Evolutionary conservation across 2,888 invertebrate genomes (phyloP).

Genomic region (Keiferia lycopersicella): DNA sequence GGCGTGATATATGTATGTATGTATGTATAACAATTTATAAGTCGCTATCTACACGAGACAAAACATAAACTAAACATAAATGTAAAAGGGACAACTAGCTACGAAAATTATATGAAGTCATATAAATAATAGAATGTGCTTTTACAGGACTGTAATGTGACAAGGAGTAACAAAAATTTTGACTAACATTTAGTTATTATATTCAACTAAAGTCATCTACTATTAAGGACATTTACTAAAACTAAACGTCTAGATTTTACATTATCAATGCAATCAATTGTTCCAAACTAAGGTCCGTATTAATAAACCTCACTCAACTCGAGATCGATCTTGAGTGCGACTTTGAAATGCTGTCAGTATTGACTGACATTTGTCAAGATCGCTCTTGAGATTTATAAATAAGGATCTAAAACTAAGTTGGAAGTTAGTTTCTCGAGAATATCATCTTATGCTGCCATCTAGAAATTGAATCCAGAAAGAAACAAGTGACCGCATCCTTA

Average conservation of each 20-base stretch:
- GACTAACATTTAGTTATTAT: slow-evolving; percentile 1
- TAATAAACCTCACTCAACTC: no score
- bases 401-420: background rate
- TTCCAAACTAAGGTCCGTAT: no score
- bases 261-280: no score
- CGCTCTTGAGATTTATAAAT: no score
- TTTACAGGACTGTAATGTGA: slow-evolving; percentile 7
- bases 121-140: slow-evolving; percentile 20
- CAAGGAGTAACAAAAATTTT: slow-evolving; percentile 4
- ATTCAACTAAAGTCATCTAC: slow-evolving; percentile 8
- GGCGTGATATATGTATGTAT: no score
- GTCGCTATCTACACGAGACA: slow-evolving; percentile 1
- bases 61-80: background rate
- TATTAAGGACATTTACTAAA: background rate
- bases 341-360: no score
- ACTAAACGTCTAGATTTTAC: no score
- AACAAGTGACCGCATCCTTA: slow-evolving; percentile 20
- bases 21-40: no score
- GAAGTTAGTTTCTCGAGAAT: background rate
- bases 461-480: background rate
- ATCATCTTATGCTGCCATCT: background rate
- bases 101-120: slow-evolving; percentile 1
- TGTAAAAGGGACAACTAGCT: slow-evolving; percentile 6
- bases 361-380: no score
- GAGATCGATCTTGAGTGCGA: no score